A percentile compares a stretch with the other conserved stretches of the same genome.
phyloP scores from a whole-genome alignment of 2,797 vertebrate genomes.

The Hipposideros larvatus region DNA sequence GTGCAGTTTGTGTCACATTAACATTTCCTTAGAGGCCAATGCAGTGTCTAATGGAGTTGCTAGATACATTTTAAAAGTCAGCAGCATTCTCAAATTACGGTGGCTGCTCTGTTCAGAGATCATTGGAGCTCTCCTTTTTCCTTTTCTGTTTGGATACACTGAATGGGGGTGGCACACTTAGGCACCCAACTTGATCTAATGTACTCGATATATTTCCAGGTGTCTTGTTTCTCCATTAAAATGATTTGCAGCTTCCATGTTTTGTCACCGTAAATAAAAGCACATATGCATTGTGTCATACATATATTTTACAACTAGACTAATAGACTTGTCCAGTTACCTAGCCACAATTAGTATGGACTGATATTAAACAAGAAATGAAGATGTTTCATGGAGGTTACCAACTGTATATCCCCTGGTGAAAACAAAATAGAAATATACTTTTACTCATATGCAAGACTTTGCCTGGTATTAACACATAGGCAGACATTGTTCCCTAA shows the following conservation, averaged over 20 bases:
- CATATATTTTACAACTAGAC: not conserved
- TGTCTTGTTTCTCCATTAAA: not conserved
- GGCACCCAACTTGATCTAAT: constrained; percentile 33
- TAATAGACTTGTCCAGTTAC: not conserved
- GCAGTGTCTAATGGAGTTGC: constrained; percentile 68
- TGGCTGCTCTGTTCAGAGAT: constrained; percentile 41
- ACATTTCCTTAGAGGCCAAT: constrained; percentile 70
- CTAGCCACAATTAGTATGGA: not conserved
- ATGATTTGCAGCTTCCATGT: constrained; percentile 28
- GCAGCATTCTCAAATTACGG: constrained; percentile 62
- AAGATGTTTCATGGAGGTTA: not conserved
- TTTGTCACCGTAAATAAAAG: not conserved
- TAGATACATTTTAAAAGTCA: constrained; percentile 74
- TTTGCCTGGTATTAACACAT: not conserved
- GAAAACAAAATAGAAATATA: not conserved
- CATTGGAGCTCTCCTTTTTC: constrained; percentile 14
- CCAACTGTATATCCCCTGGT: not conserved
- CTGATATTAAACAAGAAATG: not conserved
- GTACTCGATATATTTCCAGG: constrained; percentile 52
- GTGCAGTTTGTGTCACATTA: constrained; percentile 68
- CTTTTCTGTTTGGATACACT: constrained; percentile 16
- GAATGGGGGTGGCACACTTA: not conserved
- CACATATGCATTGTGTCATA: not conserved
- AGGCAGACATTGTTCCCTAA: not conserved
- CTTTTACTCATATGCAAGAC: not conserved